phyloP scores from a whole-genome alignment of 2,113 vertebrate genomes.

The Macrotis lagotis region DNA sequence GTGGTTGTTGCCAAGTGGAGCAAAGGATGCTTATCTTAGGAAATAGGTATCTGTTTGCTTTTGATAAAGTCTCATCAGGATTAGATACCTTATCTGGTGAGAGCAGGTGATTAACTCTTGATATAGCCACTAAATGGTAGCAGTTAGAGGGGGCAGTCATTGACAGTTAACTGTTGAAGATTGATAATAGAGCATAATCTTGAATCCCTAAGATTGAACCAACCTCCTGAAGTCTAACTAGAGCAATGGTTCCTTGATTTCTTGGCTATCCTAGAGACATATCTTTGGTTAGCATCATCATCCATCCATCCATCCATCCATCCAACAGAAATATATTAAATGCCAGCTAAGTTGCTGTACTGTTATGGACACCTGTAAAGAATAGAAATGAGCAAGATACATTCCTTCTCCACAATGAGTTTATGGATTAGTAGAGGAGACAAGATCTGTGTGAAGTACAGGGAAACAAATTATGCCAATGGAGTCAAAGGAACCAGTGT shows the following conservation, averaged over 20 bases:
- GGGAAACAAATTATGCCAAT: background rate
- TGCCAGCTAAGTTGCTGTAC: background rate
- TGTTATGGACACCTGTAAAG: background rate
- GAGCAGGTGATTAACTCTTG: conserved; percentile 58
- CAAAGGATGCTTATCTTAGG: conserved; percentile 62
- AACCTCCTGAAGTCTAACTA: background rate
- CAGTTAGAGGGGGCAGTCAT: conserved; percentile 61
- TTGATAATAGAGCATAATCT: background rate
- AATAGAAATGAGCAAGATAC: background rate
- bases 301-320: background rate
- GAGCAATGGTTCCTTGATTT: background rate
- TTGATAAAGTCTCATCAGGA: conserved; percentile 78
- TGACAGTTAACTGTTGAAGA: conserved; percentile 12
- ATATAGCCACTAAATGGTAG: conserved; percentile 26
- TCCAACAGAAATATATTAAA: background rate
- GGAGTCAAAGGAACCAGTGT: background rate
- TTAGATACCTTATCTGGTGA: conserved; percentile 75
- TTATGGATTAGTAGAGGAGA: background rate
- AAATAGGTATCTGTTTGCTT: conserved; percentile 68
- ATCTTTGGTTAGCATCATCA: background rate
- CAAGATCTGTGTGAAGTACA: background rate
- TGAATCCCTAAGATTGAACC: background rate
- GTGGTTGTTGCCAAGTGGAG: background rate
- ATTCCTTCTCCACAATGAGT: background rate
- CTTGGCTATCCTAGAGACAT: background rate